Evolutionary conservation across 2,113 vertebrate genomes (phyloP).

Genomic region (Syrrhaptes paradoxus): DNA sequence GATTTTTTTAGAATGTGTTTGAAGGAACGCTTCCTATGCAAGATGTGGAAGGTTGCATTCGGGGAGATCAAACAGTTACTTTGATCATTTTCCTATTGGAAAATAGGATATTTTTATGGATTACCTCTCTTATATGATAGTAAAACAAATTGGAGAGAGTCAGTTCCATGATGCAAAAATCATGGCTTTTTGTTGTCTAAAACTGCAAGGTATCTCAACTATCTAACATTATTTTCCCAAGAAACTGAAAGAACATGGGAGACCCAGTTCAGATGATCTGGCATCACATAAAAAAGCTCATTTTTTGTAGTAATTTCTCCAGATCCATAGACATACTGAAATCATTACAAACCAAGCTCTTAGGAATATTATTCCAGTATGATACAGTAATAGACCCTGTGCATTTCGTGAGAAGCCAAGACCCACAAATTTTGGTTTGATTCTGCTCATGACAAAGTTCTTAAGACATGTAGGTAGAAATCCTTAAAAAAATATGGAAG

Average conservation of each 20-base stretch:
- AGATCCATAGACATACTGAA: background rate
- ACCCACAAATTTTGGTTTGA: background rate
- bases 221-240: background rate
- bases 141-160: background rate
- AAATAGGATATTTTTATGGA: background rate
- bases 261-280: background rate
- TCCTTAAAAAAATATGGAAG: background rate
- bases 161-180: background rate
- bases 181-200: background rate
- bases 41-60: background rate
- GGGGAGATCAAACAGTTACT: background rate
- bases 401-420: background rate
- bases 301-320: background rate
- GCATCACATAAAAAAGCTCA: background rate
- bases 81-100: background rate
- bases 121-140: background rate
- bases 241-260: background rate
- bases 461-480: background rate
- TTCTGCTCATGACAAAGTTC: background rate
- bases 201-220: background rate
- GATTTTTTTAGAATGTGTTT: background rate
- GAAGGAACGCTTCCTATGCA: background rate
- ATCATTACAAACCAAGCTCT: background rate
- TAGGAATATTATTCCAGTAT: background rate
- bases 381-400: background rate